Base-by-base conservation (phyloP, 2,797 vertebrate species). In the Eulemur albifrons region DNA sequence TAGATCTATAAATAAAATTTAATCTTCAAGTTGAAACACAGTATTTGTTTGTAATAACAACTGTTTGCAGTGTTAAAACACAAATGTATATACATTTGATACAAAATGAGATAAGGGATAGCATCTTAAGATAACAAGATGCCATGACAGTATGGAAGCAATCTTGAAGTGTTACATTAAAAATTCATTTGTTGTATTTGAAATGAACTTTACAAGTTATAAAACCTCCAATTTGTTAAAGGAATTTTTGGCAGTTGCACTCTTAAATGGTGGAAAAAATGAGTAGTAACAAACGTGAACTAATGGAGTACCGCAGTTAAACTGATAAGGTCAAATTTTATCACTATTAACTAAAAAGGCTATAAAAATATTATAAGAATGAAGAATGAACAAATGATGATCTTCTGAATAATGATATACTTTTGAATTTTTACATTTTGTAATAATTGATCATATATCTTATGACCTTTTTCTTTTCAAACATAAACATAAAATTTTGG, bases 281-380 rank as follows among this genome's bases (percentile, higher is more conserved):
- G 12, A 80, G 21, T 59, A 35, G 5, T 8, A 38, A 75, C 7
- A n/a, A 86, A 70, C 61, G 21, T n/a, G 35, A 87, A 82, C 50
- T 83, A 84, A 63, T 77, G 5, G 43, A 32, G 57, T 84, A 94
- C 82, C 23, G 20, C 83, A 59, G 82, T 97, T 95, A 63, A 97
- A 79, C 59, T 38, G 67, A 84, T 83, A 88, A 88, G 38, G 5
- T 93, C 13, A 86, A 27, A 54, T 59, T 83, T 97, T 70, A 94
- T 12, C 23, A 1, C 52, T 48, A 15, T 48, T 40, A 90, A 35
- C 27, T n/a, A 35, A 77, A 85, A 32, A 38, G 5, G 2, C 13
- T 52, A 8, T 40, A 25, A 83, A 72, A 59, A 93, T 50, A 70
- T 43, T 63, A 65, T n/a, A 59, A 61, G 52, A 10, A n/a, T n/a